Percentiles rank a stretch among this genome's conserved stretches.
Conservation (phyloP, 2,113 vertebrate genomes). For the Engraulis encrasicolus region DNA sequence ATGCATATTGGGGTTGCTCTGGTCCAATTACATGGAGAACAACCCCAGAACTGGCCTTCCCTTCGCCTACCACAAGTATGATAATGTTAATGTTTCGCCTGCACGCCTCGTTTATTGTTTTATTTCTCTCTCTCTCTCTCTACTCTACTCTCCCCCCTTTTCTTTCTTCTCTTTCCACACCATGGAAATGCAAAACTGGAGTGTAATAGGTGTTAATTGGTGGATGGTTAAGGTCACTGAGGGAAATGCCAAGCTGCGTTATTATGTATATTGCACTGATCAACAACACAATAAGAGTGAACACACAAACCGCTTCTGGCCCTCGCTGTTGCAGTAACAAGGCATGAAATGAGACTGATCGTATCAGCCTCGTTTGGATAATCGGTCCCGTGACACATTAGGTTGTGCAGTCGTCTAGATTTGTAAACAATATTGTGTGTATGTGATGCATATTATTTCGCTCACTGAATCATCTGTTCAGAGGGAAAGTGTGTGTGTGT, state of each 20-base stretch:
- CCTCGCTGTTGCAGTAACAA: neutral
- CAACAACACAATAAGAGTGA: neutral
- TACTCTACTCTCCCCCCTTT: no score
- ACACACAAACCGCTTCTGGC: neutral
- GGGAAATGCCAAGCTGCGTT: neutral
- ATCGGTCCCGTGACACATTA: neutral
- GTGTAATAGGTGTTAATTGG: constrained; percentile 11
- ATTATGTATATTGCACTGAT: neutral
- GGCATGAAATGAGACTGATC: neutral
- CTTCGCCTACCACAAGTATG: neutral
- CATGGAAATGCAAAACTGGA: neutral
- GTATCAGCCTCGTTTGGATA: neutral
- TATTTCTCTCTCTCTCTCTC: no score
- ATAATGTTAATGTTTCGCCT: constrained; percentile 5
- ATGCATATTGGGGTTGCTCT: neutral
- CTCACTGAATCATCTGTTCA: no score
- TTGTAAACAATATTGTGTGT: no score
- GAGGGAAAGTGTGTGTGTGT: no score
- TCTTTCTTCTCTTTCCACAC: neutral
- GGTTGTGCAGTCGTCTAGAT: neutral
- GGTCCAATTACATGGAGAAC: constrained; percentile 7
- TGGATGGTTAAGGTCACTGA: neutral
- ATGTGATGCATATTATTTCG: no score
- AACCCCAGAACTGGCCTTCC: neutral
- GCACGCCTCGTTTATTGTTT: neutral